Evolutionary conservation across 2,113 vertebrate species (phyloP), one percentile per base, ranked within the genome.

Genomic region (Hymenochirus boettgeri): DNA sequence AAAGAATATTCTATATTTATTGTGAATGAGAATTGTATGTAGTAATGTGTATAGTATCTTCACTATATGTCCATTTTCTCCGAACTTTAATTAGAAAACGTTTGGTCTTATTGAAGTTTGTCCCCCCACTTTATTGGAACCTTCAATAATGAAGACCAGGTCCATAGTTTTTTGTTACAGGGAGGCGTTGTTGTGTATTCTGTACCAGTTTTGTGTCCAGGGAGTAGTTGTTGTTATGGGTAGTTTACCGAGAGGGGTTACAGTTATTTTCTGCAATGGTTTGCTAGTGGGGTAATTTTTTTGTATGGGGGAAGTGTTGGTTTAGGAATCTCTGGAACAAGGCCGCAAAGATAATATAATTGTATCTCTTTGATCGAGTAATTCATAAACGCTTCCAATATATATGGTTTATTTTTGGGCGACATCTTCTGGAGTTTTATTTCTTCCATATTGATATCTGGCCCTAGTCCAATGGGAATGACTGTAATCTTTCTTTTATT

Each of bases 111-210:
- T 85, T 91, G 53, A 99, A 99, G 70, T 90, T 88, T 21, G 50
- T 75, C 70, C 91, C 0, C 95, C 95, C 0, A 96, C 82, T 1
- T 74, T 61, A 61, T 93, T 80, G 0, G 96, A 97, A 5, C 91
- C 91, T 79, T 99, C 96, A 39, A 99, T 54, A 7, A 97, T 69
- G 65, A 98, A 96, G 2, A 84, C 87, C 39, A 98, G 69, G 5
- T 97, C 91, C 74, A 85, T 66, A 5, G 61, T 73, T 71, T n/a
- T n/a, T 69, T n/a, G n/a, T 19, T 25, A 21, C 27, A 22, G 13
- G 54, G 18, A 7, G 25, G 5, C 1, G 50, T 48, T 48, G 58
- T 66, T n/a, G 63, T 33, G 37, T 25, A 47, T 5, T 24, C 1
- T 1, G 15, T 8, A 1, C 2, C 60, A 11, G 33, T 1, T 7